Percentiles rank a stretch among this genome's conserved stretches.
phyloP scores from a whole-genome alignment of 2,113 vertebrate genomes.

The Colistium nudipinnis region DNA sequence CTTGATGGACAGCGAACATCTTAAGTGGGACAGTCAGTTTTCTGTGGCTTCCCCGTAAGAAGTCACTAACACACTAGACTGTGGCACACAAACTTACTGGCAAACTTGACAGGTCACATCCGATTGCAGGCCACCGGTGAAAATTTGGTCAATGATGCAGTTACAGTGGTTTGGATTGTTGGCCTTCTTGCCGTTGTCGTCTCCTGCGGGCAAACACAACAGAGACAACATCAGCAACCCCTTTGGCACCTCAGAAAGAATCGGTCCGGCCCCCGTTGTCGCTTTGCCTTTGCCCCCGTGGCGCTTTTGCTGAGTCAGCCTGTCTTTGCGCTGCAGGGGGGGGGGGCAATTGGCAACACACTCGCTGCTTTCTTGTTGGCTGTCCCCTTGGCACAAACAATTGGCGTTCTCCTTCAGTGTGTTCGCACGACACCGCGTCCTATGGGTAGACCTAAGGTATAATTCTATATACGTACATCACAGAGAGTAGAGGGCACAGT shows the following conservation, averaged over 20 bases:
- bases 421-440: conserved; percentile 31
- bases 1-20: too few relatives aligned
- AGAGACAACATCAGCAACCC: conserved; percentile 9
- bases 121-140: conserved; percentile 96
- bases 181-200: conserved; percentile 97
- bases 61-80: neutral
- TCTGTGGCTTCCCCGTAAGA: too few relatives aligned
- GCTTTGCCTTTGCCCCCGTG: too few relatives aligned
- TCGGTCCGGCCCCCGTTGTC: conserved; percentile 20
- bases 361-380: conserved; percentile 40
- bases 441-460: conserved; percentile 12
- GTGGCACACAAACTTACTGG: conserved; percentile 87
- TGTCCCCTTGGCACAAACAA: conserved; percentile 39
- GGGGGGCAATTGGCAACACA: conserved; percentile 62
- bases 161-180: conserved; percentile 99
- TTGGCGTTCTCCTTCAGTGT: conserved; percentile 62
- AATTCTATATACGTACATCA: conserved; percentile 11
- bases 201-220: conserved; percentile 80
- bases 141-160: conserved; percentile 99
- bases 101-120: conserved; percentile 98
- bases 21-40: too few relatives aligned
- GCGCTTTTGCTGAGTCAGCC: conserved; percentile 52
- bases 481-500: conserved; percentile 18
- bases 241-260: conserved; percentile 44
- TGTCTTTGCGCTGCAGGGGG: conserved; percentile 54